Evolutionary conservation across 2,113 vertebrate genomes (phyloP).

Genomic region (Amblyornis subalaris): DNA sequence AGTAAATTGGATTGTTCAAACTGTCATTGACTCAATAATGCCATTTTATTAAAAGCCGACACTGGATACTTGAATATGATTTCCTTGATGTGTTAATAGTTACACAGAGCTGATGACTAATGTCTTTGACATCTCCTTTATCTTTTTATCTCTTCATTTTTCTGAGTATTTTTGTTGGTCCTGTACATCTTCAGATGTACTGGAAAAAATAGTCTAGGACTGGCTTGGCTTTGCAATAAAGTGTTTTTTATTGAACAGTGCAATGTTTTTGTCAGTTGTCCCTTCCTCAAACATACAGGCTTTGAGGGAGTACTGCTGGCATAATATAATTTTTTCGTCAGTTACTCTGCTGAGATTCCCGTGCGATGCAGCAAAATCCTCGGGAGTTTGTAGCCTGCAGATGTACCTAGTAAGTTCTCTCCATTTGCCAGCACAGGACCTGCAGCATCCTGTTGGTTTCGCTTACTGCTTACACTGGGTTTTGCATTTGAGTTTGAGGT

Average conservation of each 20-base stretch:
- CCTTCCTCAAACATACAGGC: neutral
- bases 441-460: neutral
- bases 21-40: neutral
- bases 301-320: neutral
- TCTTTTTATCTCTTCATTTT: no score
- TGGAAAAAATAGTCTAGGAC: neutral
- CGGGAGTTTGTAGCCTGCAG: slow-evolving; percentile 3
- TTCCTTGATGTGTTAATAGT: neutral
- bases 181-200: neutral
- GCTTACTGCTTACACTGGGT: neutral
- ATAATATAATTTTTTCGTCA: neutral
- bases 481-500: neutral
- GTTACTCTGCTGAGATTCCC: neutral
- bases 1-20: neutral
- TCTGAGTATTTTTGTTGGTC: neutral
- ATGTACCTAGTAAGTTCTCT: neutral
- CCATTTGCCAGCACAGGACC: neutral
- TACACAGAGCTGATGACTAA: neutral
- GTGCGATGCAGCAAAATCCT: neutral
- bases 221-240: neutral
- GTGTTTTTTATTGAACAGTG: neutral
- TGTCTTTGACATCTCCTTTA: neutral
- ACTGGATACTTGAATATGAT: neutral
- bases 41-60: neutral
- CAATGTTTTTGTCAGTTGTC: slow-evolving; percentile 31